Conservation (phyloP, 2,797 vertebrate species). For the Numenius phaeopus region DNA sequence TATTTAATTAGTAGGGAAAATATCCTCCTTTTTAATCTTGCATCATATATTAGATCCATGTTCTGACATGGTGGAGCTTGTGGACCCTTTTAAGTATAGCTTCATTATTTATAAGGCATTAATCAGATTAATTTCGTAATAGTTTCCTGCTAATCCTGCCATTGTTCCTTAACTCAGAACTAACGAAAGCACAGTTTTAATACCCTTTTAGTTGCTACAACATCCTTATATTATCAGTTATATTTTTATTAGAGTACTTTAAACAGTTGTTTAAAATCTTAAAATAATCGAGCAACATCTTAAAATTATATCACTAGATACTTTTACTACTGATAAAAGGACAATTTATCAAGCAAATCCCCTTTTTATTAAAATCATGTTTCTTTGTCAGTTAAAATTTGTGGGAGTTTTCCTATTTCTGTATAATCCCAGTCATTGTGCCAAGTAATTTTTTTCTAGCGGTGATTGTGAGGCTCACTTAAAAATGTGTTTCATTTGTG, state of each 20-base stretch:
- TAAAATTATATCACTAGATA: neutral
- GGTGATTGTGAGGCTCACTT: neutral
- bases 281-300: slow-evolving; percentile 26
- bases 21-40: slow-evolving; percentile 65
- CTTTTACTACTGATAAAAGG: slow-evolving; percentile 26
- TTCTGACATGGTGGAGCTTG: slow-evolving; percentile 76
- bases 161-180: slow-evolving; percentile 74
- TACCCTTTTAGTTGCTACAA: slow-evolving; percentile 57
- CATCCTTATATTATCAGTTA: slow-evolving; percentile 54
- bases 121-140: slow-evolving; percentile 77
- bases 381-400: slow-evolving; percentile 29
- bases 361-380: slow-evolving; percentile 26
- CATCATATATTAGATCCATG: slow-evolving; percentile 44
- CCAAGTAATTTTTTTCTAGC: neutral
- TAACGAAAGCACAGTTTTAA: slow-evolving; percentile 67
- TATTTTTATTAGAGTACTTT: slow-evolving; percentile 56
- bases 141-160: slow-evolving; percentile 71
- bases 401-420: neutral
- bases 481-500: neutral
- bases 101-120: slow-evolving; percentile 77
- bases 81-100: slow-evolving; percentile 76
- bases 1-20: slow-evolving; percentile 78
- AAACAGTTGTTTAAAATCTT: slow-evolving; percentile 43
- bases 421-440: neutral
- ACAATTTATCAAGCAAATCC: slow-evolving; percentile 39